Base-by-base conservation (phyloP, 2,888 invertebrate genomes). In the Caenorhabditis sinica region DNA sequence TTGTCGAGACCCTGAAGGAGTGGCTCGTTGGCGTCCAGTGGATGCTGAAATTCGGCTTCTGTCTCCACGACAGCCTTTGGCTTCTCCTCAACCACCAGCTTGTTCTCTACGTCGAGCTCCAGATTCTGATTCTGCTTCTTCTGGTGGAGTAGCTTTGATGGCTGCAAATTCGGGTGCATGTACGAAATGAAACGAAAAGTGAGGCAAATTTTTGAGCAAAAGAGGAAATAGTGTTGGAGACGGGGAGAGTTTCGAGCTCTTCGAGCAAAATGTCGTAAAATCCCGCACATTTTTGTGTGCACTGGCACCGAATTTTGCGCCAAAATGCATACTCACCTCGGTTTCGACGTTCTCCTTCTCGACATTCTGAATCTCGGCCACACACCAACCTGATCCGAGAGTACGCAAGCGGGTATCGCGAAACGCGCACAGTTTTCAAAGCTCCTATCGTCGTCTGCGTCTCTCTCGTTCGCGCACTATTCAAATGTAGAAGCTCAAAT, bases 1-100 rank as follows among this genome's bases (percentile, higher is more conserved):
- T 89, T 89, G 28, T 97, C 97, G 93, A 98, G 98, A 72, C 97
- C 97, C 82, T 95, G 95, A 51, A 99, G 94, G 45, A 99, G 94
- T 0, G 98, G 98, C 93, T 99, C 99, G 28, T 91, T 85, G 36
- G 82, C 72, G 25, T 86, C 86, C 25, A 81, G 45, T 13, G 68
- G 51, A 15, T 83, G n/a, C n/a, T n/a, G n/a, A n/a, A n/a, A n/a
- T 79, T 15, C 36, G n/a, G n/a, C 43, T 30, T 53, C 66, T 36
- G 28, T 1, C 69, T 74, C 63, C 25, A 36, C 49, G 9, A n/a
- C 58, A 3, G 20, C 80, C 25, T 51, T 60, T 13, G 69, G 68
- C 61, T 74, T 20, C 30, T 74, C 69, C 53, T 58, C 58, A 40
- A 68, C 60, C 30, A 49, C 40, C 61, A 68, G 13, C 40, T 40